Base-by-base conservation (phyloP, 2,797 vertebrate genomes). In the Melanotaenia pygmaea region DNA sequence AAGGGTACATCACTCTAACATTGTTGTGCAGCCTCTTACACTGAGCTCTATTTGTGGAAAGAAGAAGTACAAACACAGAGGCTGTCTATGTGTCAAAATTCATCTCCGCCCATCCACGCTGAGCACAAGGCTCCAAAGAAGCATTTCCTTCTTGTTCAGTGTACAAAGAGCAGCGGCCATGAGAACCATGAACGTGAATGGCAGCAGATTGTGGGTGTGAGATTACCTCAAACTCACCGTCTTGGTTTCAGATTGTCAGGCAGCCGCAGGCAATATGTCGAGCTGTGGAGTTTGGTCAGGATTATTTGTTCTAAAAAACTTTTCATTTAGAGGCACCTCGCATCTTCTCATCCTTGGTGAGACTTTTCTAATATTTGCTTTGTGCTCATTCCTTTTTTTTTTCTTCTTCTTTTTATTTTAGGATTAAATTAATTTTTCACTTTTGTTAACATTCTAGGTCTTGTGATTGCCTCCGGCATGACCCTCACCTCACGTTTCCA, bases 301-400 rank as follows among this genome's bases (percentile, higher is more conserved):
- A 2, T 8, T 45, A 37, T 53, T 18, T 18, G 0, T 14, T 20
- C 8, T n/a, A 8, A 76, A 54, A 82, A 34, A 34, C 7, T 58
- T 34, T 12, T 53, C 35, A n/a, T 28, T 4, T 58, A n/a, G 11
- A n/a, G 20, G n/a, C 3, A 34, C 7, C 4, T 59, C 35, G 8
- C 37, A 24, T 0, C 0, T 79, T n/a, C 34, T 81, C 62, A 58
- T 81, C 59, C 2, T 87, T 0, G 79, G 91, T 91, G 66, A 85
- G 88, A 11, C 51, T 3, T 58, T 37, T 28, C 1, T 20, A 5
- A 35, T 24, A 1, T 1, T 56, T 18, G 22, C 53, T 60, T 57
- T 54, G 28, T 32, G 4, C 18, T 20, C 16, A 3, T 54, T 30
- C 14, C 8, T 3, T 6, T 30, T 14, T 56, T 3, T 6, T 5